A percentile compares a stretch with the other conserved stretches of the same genome.
phyloP scores from a whole-genome alignment of 1,140 invertebrate genomes.

The Globodera ellingtonae region DNA sequence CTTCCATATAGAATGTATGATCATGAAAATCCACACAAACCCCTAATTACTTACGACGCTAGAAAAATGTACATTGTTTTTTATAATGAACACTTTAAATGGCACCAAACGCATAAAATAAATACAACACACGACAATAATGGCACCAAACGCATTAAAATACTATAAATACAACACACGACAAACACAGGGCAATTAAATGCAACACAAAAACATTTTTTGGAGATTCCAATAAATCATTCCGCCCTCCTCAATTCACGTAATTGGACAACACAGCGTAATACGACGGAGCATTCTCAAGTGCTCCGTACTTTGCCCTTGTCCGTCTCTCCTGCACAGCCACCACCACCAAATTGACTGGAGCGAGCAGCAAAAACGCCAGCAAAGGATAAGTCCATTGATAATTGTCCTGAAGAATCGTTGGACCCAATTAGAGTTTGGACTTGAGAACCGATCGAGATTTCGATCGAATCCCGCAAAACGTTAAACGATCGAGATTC shows the following conservation, averaged over 20 bases:
- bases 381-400: slow-evolving; percentile 1
- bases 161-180: too few species aligned
- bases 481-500: not conserved
- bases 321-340: not conserved
- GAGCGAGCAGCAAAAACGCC: not conserved
- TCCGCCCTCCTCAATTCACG: not conserved
- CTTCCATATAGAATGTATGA: too few species aligned
- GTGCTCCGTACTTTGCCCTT: not conserved
- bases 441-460: not conserved
- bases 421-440: not conserved
- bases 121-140: too few species aligned
- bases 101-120: too few species aligned
- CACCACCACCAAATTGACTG: not conserved
- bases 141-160: too few species aligned
- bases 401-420: not conserved
- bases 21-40: too few species aligned
- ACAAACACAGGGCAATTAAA: too few species aligned
- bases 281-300: not conserved
- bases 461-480: not conserved
- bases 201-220: too few species aligned
- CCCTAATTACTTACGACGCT: too few species aligned
- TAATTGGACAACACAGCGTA: not conserved
- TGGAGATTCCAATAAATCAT: too few species aligned
- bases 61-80: too few species aligned
- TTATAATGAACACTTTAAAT: too few species aligned